Percentiles rank a stretch among this genome's conserved stretches.
phyloP scores from a whole-genome alignment of 2,888 invertebrate genomes.

The Chaetogeoica ovagalla region DNA sequence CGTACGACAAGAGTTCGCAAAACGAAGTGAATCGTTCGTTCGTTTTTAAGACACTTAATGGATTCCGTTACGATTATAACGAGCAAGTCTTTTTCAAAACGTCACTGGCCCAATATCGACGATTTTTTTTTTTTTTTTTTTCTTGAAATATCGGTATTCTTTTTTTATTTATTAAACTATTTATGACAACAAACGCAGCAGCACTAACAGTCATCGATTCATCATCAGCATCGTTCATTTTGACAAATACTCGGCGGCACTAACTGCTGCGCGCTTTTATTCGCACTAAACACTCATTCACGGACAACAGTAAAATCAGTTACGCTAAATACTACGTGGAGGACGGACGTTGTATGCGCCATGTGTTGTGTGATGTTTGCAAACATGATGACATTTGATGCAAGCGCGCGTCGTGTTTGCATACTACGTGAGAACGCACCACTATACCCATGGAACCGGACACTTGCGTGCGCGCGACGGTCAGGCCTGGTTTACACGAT shows the following conservation, averaged over 20 bases:
- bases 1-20: slow-evolving; percentile 20
- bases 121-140: slow-evolving; percentile 7
- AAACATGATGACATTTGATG: background rate
- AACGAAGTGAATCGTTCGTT: slow-evolving; percentile 1
- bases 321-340: slow-evolving; percentile 4
- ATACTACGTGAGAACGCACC: slow-evolving; percentile 1
- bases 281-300: background rate
- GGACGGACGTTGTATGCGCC: background rate
- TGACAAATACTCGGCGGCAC: background rate
- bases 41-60: slow-evolving; percentile 1
- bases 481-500: too few relatives aligned
- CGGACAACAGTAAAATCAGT: slow-evolving; percentile 11
- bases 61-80: background rate
- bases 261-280: background rate
- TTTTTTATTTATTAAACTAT: too few relatives aligned
- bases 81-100: slow-evolving; percentile 4
- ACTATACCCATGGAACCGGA: too few relatives aligned
- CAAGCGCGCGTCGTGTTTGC: slow-evolving; percentile 6
- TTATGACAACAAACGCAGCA: slow-evolving; percentile 7
- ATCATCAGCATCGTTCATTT: slow-evolving; percentile 9
- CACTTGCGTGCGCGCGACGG: too few relatives aligned
- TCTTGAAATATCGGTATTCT: too few relatives aligned
- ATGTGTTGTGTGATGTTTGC: slow-evolving; percentile 2
- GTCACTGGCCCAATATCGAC: slow-evolving; percentile 10
- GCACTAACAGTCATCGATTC: background rate